These are phyloP conservation scores for Agapetus fuscipes DNA, from an alignment of 2,888 invertebrate genomes.

Conservation along the genomic window DNA sequence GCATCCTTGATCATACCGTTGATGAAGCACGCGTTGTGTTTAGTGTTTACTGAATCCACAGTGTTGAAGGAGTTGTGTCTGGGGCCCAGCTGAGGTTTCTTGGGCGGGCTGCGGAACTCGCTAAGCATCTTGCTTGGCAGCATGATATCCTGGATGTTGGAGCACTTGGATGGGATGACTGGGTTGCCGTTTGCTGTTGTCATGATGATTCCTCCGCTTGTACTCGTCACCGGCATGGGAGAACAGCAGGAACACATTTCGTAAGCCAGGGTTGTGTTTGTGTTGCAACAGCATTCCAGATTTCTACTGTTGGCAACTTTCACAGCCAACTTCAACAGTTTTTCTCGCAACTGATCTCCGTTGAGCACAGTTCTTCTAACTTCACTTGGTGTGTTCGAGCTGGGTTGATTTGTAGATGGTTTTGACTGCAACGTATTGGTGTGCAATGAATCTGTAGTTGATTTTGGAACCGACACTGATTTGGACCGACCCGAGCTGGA, in stretches of 20 bases:
- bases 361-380: conserved; percentile 46
- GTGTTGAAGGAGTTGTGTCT: conserved; percentile 19
- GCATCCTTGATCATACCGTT: conserved; percentile 17
- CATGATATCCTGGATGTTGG: not conserved
- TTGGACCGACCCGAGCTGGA: conserved; percentile 39
- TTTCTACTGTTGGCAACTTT: conserved; percentile 41
- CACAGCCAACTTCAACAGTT: conserved; percentile 52
- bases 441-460: conserved; percentile 23
- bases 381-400: conserved; percentile 25
- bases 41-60: conserved; percentile 13
- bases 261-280: conserved; percentile 8
- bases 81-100: conserved; percentile 14
- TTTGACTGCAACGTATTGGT: conserved; percentile 24
- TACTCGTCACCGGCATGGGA: conserved; percentile 5
- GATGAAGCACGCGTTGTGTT: conserved; percentile 14
- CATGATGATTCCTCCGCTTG: too few species aligned
- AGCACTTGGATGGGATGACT: conserved; percentile 1
- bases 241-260: conserved; percentile 17
- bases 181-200: conserved; percentile 6
- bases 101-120: not conserved
- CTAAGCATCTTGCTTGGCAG: not conserved
- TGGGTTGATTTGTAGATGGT: conserved; percentile 8
- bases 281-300: conserved; percentile 37
- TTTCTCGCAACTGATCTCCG: conserved; percentile 56
- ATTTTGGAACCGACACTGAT: conserved; percentile 36